Percentiles rank a stretch among this genome's conserved stretches.
phyloP scores from a whole-genome alignment of 2,888 invertebrate genomes.

The Merodon equestris region DNA sequence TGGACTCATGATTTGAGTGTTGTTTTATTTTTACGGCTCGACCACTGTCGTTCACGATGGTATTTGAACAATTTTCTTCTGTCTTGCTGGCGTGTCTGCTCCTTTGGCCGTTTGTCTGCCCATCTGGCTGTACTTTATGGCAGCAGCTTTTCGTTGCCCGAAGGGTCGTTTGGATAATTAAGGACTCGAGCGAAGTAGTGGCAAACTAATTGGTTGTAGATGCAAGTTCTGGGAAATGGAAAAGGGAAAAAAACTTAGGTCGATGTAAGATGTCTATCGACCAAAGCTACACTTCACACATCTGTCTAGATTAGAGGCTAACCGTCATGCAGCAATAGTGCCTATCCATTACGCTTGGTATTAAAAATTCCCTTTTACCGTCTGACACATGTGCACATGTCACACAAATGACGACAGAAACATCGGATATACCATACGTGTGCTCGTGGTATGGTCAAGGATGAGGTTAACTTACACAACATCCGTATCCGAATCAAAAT shows the following conservation, averaged over 20 bases:
- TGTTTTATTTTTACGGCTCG: constrained; percentile 1
- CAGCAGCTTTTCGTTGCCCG: no score
- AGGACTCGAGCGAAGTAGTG: no score
- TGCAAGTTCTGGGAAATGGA: no score
- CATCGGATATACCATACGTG: neutral
- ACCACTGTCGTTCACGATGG: neutral
- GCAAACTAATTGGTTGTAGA: no score
- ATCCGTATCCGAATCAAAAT: constrained; percentile 21
- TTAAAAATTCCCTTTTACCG: constrained; percentile 61
- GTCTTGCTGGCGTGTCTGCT: neutral
- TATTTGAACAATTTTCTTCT: constrained; percentile 10
- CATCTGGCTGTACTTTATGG: no score
- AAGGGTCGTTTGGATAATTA: no score
- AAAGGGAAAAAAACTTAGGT: no score
- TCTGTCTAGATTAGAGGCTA: no score
- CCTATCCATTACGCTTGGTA: constrained; percentile 53
- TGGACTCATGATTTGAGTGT: constrained; percentile 32
- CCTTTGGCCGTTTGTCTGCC: no score
- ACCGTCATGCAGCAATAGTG: no score
- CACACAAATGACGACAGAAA: constrained; percentile 24
- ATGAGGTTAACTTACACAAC: constrained; percentile 60
- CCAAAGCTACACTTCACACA: no score
- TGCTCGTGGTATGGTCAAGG: constrained; percentile 39
- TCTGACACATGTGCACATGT: constrained; percentile 31
- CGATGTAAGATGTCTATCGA: no score